Conservation (phyloP, 1,140 invertebrate genomes). For the Phthorimaea operculella region DNA sequence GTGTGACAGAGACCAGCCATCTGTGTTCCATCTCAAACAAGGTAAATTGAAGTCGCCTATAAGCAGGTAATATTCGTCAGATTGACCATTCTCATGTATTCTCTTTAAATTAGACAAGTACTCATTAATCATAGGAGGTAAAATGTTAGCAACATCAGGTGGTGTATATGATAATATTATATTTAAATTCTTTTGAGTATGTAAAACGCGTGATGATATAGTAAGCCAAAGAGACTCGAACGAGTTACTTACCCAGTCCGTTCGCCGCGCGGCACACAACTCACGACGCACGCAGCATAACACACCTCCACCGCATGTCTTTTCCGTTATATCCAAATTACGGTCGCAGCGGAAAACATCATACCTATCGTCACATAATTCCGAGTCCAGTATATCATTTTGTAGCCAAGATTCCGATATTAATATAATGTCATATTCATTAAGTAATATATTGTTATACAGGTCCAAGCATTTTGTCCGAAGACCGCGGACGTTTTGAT, state of each 20-base stretch:
- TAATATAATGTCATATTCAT: neutral
- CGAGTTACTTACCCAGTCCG: neutral
- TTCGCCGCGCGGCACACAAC: neutral
- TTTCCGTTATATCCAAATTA: neutral
- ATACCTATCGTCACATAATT: conserved; percentile 1
- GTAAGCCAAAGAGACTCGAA: neutral
- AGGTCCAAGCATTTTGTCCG: neutral
- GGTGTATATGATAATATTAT: neutral
- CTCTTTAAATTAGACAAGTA: neutral
- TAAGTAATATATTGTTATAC: neutral
- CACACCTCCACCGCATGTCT: neutral
- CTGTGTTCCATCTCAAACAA: neutral
- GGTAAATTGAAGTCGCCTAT: neutral
- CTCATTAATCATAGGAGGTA: neutral
- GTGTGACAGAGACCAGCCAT: neutral
- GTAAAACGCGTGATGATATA: neutral
- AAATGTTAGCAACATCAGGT: neutral
- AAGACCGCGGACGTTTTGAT: conserved; percentile 1
- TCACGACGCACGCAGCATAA: neutral
- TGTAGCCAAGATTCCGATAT: neutral
- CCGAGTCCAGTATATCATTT: neutral
- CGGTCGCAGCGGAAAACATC: neutral
- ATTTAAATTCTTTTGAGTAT: neutral
- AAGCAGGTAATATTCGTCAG: neutral
- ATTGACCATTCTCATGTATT: neutral